Percentiles rank a stretch among this genome's conserved stretches.
Conservation (phyloP, 2,888 invertebrate genomes). For the Eupithecia vulgata region DNA sequence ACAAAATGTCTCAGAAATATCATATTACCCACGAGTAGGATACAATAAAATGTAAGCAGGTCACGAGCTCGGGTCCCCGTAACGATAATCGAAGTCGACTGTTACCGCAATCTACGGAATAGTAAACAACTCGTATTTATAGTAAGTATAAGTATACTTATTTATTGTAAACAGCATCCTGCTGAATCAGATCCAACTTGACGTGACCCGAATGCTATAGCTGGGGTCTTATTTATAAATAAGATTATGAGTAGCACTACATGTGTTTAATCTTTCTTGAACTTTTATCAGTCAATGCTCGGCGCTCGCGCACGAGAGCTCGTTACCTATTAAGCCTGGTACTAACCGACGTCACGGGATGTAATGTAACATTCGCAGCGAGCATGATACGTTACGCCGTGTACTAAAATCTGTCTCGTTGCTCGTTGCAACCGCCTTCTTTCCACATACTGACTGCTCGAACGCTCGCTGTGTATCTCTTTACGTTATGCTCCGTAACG, state of each 20-base stretch:
- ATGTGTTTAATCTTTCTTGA: no score
- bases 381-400: no score
- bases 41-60: background rate
- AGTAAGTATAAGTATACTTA: background rate
- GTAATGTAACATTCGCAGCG: no score
- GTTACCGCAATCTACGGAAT: slow-evolving; percentile 1
- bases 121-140: background rate
- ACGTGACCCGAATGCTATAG: background rate
- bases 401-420: no score
- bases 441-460: no score
- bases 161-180: slow-evolving; percentile 3
- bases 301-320: background rate
- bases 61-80: background rate
- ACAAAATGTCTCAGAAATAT: background rate
- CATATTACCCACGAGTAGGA: background rate
- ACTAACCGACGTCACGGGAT: no score
- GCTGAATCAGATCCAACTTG: slow-evolving; percentile 4
- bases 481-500: no score
- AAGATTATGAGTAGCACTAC: background rate
- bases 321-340: background rate
- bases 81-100: background rate
- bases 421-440: no score
- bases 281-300: background rate
- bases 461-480: no score
- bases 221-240: background rate